Evolutionary conservation across 2,888 invertebrate genomes (phyloP).

Genomic region (Hecatera dysodea): DNA sequence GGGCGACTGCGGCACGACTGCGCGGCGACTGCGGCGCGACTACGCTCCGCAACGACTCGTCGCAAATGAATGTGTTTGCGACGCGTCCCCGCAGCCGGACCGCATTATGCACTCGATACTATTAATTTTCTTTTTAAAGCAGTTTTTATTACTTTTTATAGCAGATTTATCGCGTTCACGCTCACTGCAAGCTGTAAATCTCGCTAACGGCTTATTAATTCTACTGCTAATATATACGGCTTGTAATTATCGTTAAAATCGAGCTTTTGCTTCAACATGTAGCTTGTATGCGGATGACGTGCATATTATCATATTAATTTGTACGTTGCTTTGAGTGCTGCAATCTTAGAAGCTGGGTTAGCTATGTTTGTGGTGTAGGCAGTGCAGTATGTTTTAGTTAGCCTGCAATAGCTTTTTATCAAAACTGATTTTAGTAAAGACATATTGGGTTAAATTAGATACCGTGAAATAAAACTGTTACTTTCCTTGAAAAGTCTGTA

Average conservation of each 20-base stretch:
- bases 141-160: conserved; percentile 52
- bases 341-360: neutral
- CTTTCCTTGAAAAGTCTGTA: too few relatives aligned
- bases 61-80: conserved; percentile 61
- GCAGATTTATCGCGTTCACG: conserved; percentile 51
- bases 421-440: too few relatives aligned
- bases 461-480: too few relatives aligned
- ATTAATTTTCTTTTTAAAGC: conserved; percentile 61
- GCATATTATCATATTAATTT: conserved; percentile 27
- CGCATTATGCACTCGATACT: conserved; percentile 62
- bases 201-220: conserved; percentile 61
- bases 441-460: too few relatives aligned
- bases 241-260: conserved; percentile 48
- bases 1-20: conserved; percentile 44
- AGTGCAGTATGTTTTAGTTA: neutral
- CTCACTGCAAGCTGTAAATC: conserved; percentile 54
- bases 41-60: conserved; percentile 39
- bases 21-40: conserved; percentile 34
- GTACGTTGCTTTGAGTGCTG: neutral
- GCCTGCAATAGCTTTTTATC: too few relatives aligned
- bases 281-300: conserved; percentile 20
- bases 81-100: conserved; percentile 49
- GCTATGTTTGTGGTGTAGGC: neutral
- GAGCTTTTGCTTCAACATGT: conserved; percentile 9
- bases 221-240: conserved; percentile 57